Evolutionary conservation across 2,113 vertebrate species (phyloP).

Genomic region (Hippopotamus amphibius): DNA sequence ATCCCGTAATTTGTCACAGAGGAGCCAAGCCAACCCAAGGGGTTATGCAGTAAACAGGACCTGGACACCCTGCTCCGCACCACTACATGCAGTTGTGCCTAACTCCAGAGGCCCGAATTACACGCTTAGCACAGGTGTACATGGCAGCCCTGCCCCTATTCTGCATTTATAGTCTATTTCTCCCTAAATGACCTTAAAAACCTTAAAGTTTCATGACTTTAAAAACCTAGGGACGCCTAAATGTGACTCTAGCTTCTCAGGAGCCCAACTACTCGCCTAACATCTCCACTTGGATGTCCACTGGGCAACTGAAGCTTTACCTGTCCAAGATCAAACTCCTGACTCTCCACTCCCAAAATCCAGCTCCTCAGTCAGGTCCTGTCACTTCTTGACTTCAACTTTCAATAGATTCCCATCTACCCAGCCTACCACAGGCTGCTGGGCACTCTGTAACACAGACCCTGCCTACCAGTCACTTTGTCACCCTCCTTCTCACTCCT

Average conservation of each 20-base stretch:
- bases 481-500: not conserved
- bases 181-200: not conserved
- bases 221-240: not conserved
- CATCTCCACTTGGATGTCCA: not conserved
- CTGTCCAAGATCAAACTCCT: not conserved
- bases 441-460: not conserved
- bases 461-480: not conserved
- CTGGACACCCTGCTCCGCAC: not conserved
- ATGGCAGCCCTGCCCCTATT: not conserved
- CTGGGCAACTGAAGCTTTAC: not conserved
- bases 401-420: not conserved
- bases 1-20: not conserved
- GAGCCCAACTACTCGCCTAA: not conserved
- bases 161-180: not conserved
- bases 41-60: too few species aligned
- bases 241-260: not conserved
- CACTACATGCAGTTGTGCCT: fast-evolving
- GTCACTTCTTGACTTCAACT: not conserved
- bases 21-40: not conserved
- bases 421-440: not conserved
- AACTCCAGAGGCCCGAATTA: not conserved
- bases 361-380: not conserved
- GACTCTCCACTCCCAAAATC: not conserved
- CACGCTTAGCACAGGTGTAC: not conserved
- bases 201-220: not conserved